phyloP scores from a whole-genome alignment of 2,888 invertebrate species.

The Nephrotoma appendiculata region DNA sequence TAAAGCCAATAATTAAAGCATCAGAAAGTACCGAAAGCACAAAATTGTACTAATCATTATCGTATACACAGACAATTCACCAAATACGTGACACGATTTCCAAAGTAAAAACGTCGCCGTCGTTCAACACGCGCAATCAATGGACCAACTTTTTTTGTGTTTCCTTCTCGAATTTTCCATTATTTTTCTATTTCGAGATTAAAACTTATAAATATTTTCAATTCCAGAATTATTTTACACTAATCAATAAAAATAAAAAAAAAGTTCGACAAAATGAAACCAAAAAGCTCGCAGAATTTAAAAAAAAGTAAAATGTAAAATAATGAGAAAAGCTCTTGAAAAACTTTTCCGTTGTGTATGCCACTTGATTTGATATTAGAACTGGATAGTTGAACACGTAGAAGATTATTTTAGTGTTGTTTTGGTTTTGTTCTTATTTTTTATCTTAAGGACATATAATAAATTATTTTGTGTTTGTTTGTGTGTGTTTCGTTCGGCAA shows the following conservation, averaged over 20 bases:
- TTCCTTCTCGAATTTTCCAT: neutral
- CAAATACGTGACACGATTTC: neutral
- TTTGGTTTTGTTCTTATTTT: neutral
- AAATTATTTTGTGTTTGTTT: neutral
- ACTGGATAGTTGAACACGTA: neutral
- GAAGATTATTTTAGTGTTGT: neutral
- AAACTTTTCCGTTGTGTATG: neutral
- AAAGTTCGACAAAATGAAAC: neutral
- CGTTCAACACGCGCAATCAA: neutral
- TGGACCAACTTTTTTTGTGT: neutral
- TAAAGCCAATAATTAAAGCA: neutral
- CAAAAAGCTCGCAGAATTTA: neutral
- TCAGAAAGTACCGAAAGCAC: neutral
- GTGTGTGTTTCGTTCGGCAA: neutral
- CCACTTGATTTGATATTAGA: neutral
- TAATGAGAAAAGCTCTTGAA: neutral
- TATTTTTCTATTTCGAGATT: neutral
- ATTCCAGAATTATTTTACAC: neutral
- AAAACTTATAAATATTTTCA: neutral
- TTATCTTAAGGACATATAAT: neutral
- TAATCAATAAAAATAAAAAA: neutral
- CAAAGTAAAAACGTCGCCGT: neutral
- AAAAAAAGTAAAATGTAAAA: neutral
- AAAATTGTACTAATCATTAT: neutral
- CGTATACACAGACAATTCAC: neutral